phyloP scores from a whole-genome alignment of 2,888 invertebrate genomes.

The Tuberolachnus salignus region DNA sequence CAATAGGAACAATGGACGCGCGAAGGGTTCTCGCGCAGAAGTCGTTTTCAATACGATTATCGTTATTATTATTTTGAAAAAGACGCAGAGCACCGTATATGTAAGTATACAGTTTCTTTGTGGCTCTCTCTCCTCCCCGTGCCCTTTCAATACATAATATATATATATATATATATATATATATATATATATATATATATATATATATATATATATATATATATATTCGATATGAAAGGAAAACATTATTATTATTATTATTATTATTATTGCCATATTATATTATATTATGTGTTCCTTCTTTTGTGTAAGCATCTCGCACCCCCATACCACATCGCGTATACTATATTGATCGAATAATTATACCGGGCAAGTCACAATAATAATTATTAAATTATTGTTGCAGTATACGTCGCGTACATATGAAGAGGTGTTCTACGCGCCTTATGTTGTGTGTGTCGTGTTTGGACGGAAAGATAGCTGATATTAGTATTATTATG shows the following conservation, averaged over 20 bases:
- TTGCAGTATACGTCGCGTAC: background rate
- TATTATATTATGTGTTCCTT: conserved; percentile 12
- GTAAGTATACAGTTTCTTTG: conserved; percentile 22
- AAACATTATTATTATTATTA: conserved; percentile 37
- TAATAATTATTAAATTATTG: conserved; percentile 48
- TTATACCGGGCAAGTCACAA: conserved; percentile 42
- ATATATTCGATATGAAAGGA: conserved; percentile 2
- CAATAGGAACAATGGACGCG: conserved; percentile 49
- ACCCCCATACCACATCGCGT: conserved; percentile 12
- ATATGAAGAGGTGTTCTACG: background rate
- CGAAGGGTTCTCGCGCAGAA: conserved; percentile 53
- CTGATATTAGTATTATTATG: too few relatives aligned
- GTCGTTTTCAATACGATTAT: conserved; percentile 47
- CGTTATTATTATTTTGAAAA: conserved; percentile 30
- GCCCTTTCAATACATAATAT: background rate
- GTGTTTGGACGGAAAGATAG: background rate
- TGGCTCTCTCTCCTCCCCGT: background rate
- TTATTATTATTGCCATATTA: background rate
- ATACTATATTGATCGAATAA: conserved; percentile 51
- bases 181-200: too few relatives aligned
- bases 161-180: too few relatives aligned
- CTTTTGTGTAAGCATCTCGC: conserved; percentile 5
- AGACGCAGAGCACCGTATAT: conserved; percentile 3
- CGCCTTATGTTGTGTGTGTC: conserved; percentile 24
- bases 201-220: too few relatives aligned